Evolutionary conservation across 2,113 vertebrate species (phyloP).

Genomic region (Antennarius striatus): DNA sequence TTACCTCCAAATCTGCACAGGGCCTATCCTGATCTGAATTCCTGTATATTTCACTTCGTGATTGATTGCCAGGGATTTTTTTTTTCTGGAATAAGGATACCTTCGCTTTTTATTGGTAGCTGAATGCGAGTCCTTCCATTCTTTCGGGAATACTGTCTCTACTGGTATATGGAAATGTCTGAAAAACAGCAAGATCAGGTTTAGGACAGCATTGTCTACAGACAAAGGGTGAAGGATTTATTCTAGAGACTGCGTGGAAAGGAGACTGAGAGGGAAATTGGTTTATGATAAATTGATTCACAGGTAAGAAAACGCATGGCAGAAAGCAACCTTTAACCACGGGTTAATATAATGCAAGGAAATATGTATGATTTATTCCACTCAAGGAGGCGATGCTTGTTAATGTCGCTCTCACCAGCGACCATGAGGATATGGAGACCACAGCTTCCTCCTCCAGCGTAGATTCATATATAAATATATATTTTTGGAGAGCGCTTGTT

Average conservation of each 20-base stretch:
- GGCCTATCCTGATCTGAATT: conserved; percentile 67
- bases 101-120: conserved; percentile 97
- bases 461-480: conserved; percentile 49
- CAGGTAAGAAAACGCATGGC: conserved; percentile 98
- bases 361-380: conserved; percentile 87
- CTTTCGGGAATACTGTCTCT: conserved; percentile 98
- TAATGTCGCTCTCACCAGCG: conserved; percentile 79
- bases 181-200: conserved; percentile 97
- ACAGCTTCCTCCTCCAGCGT: conserved; percentile 41
- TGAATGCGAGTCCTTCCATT: conserved; percentile 92
- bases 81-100: conserved; percentile 80
- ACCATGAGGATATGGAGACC: conserved; percentile 61
- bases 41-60: conserved; percentile 73
- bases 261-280: conserved; percentile 84
- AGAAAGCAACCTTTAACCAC: conserved; percentile 91
- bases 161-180: conserved; percentile 94
- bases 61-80: conserved; percentile 84
- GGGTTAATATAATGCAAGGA: conserved; percentile 84
- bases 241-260: conserved; percentile 87
- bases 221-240: conserved; percentile 98
- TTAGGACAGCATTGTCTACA: conserved; percentile 96
- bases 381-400: conserved; percentile 83
- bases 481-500: conserved; percentile 49
- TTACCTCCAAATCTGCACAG: conserved; percentile 80
- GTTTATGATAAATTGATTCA: conserved; percentile 96